These are phyloP conservation scores for Oxyruncus cristatus DNA, from an alignment of 2,113 vertebrate genomes.

Conservation along the genomic window DNA sequence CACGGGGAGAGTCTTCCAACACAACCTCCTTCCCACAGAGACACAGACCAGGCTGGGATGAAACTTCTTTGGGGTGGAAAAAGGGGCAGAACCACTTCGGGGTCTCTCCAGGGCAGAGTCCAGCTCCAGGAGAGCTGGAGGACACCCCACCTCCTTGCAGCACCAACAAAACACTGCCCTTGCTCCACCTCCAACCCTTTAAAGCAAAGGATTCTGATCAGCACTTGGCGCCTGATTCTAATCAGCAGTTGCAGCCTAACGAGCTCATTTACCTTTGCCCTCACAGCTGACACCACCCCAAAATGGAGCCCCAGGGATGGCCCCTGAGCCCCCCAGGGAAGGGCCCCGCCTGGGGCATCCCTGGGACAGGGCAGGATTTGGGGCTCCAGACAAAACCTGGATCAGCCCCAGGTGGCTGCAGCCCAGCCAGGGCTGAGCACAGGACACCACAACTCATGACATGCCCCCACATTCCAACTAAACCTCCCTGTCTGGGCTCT, in stretches of 20 bases:
- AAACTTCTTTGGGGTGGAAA: no score
- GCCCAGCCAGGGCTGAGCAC: neutral
- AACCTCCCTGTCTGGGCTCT: neutral
- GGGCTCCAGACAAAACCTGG: neutral
- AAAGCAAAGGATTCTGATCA: neutral
- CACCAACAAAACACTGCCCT: neutral
- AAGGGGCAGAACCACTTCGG: neutral
- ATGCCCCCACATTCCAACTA: accelerated
- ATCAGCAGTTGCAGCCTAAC: neutral
- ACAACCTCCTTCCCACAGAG: neutral
- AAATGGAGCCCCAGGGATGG: neutral
- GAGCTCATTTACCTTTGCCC: neutral
- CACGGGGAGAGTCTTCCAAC: no score
- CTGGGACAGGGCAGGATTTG: neutral
- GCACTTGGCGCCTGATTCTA: neutral
- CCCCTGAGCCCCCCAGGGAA: neutral
- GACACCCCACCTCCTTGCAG: neutral
- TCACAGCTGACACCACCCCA: neutral
- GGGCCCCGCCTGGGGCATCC: neutral
- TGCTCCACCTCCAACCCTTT: neutral
- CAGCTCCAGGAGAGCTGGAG: neutral
- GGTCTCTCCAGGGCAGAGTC: neutral
- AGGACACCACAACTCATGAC: neutral
- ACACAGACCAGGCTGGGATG: accelerated
- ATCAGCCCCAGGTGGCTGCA: neutral